A percentile compares a stretch with the other conserved stretches of the same genome.
Conservation (phyloP, 2,888 invertebrate genomes). For the Tetragnatha montana region DNA sequence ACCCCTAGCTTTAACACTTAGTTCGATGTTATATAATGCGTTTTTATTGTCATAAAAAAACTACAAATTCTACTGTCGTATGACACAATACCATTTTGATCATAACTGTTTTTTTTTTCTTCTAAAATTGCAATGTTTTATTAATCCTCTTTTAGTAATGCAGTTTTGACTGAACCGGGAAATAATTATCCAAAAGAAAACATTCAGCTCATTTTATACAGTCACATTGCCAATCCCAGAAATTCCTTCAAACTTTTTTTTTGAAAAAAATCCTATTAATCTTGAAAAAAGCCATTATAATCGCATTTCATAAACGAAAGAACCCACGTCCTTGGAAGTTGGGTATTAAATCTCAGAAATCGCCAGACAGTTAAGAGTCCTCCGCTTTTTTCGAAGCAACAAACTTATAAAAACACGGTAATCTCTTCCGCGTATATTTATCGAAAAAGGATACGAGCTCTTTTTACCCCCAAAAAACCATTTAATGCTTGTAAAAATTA, state of each 20-base stretch:
- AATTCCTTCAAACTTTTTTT: not conserved
- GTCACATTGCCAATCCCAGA: not conserved
- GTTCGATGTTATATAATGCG: no score
- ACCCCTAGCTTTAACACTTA: no score
- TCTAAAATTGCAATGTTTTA: not conserved
- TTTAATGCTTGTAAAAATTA: constrained; percentile 1
- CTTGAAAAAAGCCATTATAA: not conserved
- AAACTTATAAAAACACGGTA: not conserved
- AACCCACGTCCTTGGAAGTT: not conserved
- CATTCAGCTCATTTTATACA: not conserved
- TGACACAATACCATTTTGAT: not conserved
- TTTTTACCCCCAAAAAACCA: not conserved
- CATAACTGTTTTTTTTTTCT: not conserved
- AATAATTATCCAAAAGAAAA: not conserved
- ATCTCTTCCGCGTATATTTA: not conserved
- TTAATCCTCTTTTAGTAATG: not conserved
- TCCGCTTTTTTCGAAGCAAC: not conserved
- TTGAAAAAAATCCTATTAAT: not conserved
- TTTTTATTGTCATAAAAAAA: no score
- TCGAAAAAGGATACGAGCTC: not conserved
- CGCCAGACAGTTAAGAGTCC: not conserved
- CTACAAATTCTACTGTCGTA: no score
- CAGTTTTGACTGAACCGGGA: not conserved
- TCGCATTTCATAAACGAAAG: not conserved
- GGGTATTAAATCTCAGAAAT: not conserved